Evolutionary conservation across 2,888 invertebrate genomes (phyloP), one percentile per base, ranked within the genome.

Genomic region (Gymnoscelis rufifasciata): DNA sequence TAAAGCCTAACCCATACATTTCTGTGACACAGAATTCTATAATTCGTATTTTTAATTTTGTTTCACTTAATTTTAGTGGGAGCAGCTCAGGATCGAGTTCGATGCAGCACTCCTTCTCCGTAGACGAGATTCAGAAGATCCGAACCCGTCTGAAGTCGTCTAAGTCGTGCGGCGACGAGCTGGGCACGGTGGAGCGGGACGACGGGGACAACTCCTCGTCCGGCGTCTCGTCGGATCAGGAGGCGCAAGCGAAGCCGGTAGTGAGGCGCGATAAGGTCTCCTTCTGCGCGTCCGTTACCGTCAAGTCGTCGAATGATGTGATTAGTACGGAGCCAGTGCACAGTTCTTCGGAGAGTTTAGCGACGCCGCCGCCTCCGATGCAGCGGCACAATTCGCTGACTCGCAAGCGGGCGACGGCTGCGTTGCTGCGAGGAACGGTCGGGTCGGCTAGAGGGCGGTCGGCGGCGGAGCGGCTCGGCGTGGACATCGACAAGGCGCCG

Each of bases 201-300:
- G 95, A 95, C 78, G 94, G 94, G 38, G 96, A 96, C 79, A 95
- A 95, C 80, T 95, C 95, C 56, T 95, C 95, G 3, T 95, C 95
- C 15, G 95, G 95, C 13, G 95, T 96, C 0, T 95, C 95, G 56
- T 95, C 95, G 38, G 96, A 96, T 80, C 95, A 96, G 75, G 95
- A 87, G 68, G 82, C 83, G 43, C 76, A 76, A 51, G 74, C 77
- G 24, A 68, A 70, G 28, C 79, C 79, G 0, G 60, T 67, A 5
- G 72, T 82, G 30, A 71, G 83, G 1, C 66, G 80, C 7, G 87
- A 87, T 61, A 86, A 84, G 60, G 88, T 89, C 10, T 89, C 88
- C 28, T 89, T 89, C 78, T 88, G 88, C 71, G 74, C 77, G 48
- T 88, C 86, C 38, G 89, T 89, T 12, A 88, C 86, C 8, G 88